A percentile compares a stretch with the other conserved stretches of the same genome.
phyloP scores from a whole-genome alignment of 2,797 vertebrate genomes.

The Cuculus canorus region DNA sequence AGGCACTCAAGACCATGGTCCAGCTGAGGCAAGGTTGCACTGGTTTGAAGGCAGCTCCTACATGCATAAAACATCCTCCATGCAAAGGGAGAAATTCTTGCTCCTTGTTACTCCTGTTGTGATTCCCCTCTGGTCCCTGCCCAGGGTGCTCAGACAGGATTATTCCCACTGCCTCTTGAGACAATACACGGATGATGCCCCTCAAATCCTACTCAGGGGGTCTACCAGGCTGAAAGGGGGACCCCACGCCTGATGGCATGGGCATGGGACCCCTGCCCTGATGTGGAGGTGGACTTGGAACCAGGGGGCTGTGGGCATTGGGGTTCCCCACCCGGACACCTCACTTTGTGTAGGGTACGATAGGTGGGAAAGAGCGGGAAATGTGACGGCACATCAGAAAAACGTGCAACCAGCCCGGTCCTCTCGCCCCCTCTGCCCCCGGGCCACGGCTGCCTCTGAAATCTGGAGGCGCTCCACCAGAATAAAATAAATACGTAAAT shows the following conservation, averaged over 20 bases:
- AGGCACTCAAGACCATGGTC: not conserved
- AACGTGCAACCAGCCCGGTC: not conserved
- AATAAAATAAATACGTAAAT: slow-evolving; percentile 33
- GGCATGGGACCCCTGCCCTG: not conserved
- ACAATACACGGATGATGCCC: fast-evolving
- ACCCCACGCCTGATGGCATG: no score
- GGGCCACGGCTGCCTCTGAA: not conserved
- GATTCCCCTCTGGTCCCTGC: not conserved
- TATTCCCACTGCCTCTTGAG: not conserved
- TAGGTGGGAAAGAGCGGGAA: not conserved
- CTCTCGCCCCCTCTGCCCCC: not conserved
- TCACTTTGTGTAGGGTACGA: not conserved
- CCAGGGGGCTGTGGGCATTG: not conserved
- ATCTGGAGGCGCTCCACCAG: not conserved
- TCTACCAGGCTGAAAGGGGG: not conserved
- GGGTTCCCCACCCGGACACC: not conserved
- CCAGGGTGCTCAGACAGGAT: fast-evolving
- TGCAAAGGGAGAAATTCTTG: not conserved
- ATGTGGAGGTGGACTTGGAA: fast-evolving
- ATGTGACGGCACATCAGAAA: not conserved
- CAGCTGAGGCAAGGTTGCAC: fast-evolving
- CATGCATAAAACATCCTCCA: fast-evolving
- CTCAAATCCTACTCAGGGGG: not conserved
- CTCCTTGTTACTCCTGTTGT: fast-evolving
- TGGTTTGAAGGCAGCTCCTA: not conserved